A percentile compares a stretch with the other conserved stretches of the same genome.
Evolutionary conservation across 2,113 vertebrate species (phyloP).

Genomic region (Mobula birostris): DNA sequence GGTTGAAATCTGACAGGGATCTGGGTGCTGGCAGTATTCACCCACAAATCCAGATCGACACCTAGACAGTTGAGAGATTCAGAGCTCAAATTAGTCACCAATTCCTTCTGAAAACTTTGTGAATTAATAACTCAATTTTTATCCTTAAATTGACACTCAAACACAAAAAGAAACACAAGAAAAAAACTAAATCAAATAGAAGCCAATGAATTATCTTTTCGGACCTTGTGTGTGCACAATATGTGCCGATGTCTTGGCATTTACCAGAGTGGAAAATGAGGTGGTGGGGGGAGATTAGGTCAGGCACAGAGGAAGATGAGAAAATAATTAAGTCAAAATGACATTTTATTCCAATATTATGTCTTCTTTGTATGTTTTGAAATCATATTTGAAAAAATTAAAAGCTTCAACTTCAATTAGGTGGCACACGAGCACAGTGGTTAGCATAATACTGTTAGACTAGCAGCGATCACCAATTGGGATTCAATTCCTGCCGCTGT

Average conservation of each 20-base stretch:
- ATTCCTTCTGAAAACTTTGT: neutral
- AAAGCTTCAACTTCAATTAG: neutral
- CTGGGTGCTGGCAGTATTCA: constrained; percentile 81
- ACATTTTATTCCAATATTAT: neutral
- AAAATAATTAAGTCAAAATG: neutral
- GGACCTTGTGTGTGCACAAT: too few relatives aligned
- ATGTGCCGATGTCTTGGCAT: too few relatives aligned
- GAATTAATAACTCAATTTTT: neutral
- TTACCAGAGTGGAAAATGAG: too few relatives aligned
- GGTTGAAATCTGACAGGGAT: constrained; percentile 71
- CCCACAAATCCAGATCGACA: constrained; percentile 77
- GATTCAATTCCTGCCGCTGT: too few relatives aligned
- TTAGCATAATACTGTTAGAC: too few relatives aligned
- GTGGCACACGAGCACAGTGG: too few relatives aligned
- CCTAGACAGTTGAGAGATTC: constrained; percentile 53
- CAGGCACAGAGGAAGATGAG: too few relatives aligned
- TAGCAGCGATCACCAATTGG: too few relatives aligned
- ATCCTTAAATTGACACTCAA: neutral
- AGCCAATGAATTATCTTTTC: neutral
- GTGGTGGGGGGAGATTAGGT: too few relatives aligned
- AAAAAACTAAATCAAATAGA: neutral
- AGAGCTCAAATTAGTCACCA: neutral
- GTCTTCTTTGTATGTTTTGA: neutral
- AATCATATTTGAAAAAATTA: neutral
- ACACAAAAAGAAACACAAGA: neutral